A percentile compares a stretch with the other conserved stretches of the same genome.
These are phyloP conservation scores for Triplophysa tibetana DNA, from an alignment of 2,113 vertebrate species.

Conservation along the genomic window DNA sequence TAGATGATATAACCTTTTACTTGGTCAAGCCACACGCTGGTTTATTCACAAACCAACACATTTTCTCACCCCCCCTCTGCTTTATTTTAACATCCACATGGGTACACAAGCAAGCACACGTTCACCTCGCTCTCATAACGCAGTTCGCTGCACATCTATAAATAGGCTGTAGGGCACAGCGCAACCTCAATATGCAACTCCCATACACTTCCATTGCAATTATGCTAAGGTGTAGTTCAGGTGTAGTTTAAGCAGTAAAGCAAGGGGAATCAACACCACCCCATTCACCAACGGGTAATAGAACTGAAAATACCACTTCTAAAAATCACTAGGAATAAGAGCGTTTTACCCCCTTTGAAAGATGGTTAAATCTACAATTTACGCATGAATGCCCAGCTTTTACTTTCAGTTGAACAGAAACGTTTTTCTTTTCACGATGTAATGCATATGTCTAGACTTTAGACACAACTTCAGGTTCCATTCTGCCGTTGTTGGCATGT, in stretches of 20 bases:
- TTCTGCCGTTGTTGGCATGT: conserved; percentile 28
- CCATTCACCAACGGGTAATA: conserved; percentile 71
- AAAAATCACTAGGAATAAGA: conserved; percentile 64
- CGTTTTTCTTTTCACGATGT: conserved; percentile 31
- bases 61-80: conserved; percentile 34
- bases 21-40: conserved; percentile 14
- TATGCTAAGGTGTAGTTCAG: conserved; percentile 78
- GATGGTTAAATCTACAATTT: conserved; percentile 31
- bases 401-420: conserved; percentile 14
- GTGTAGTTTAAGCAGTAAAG: conserved; percentile 69
- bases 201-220: conserved; percentile 76
- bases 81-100: conserved; percentile 54
- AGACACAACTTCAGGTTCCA: neutral
- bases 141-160: conserved; percentile 75
- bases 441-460: conserved; percentile 26
- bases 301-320: conserved; percentile 65
- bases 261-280: conserved; percentile 69
- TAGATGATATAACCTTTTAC: conserved; percentile 58
- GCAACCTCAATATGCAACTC: conserved; percentile 76
- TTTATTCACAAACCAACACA: conserved; percentile 47
- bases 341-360: conserved; percentile 16
- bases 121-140: conserved; percentile 69
- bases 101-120: conserved; percentile 60
- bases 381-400: conserved; percentile 48
- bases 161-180: conserved; percentile 76